These are phyloP conservation scores for Columba guinea DNA, from an alignment of 2,797 vertebrate genomes.

Conservation along the genomic window DNA sequence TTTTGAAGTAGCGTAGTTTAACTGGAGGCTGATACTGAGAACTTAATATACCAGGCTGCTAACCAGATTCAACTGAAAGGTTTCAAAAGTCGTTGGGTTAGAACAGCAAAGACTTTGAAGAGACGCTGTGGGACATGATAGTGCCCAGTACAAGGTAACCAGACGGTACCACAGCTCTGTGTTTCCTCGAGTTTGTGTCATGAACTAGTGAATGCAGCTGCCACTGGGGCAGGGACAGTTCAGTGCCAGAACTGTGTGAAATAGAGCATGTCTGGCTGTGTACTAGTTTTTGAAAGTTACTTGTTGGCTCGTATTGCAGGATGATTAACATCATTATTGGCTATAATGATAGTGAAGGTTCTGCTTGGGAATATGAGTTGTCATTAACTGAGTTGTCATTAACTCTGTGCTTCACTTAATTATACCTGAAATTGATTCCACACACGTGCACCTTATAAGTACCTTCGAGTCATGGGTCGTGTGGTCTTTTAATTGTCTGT, in stretches of 20 bases:
- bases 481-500: slow-evolving; percentile 35
- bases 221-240: neutral
- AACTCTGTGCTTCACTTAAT: slow-evolving; percentile 41
- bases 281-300: slow-evolving; percentile 17
- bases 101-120: neutral
- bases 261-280: neutral
- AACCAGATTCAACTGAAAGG: neutral
- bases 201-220: neutral
- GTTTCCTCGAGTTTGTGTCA: neutral
- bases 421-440: slow-evolving; percentile 28
- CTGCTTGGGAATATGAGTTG: neutral
- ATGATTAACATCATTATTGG: slow-evolving; percentile 39
- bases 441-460: neutral
- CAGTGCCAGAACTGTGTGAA: neutral
- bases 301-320: neutral
- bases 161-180: neutral
- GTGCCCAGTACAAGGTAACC: neutral
- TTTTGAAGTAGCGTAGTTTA: neutral
- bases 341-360: slow-evolving; percentile 61
- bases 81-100: neutral
- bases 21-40: neutral
- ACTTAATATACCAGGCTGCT: neutral
- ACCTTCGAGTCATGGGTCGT: neutral
- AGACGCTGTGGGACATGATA: neutral
- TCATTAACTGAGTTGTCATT: slow-evolving; percentile 16